Conservation (phyloP, 2,797 vertebrate genomes). For the Poeciliopsis paucimaculata region DNA sequence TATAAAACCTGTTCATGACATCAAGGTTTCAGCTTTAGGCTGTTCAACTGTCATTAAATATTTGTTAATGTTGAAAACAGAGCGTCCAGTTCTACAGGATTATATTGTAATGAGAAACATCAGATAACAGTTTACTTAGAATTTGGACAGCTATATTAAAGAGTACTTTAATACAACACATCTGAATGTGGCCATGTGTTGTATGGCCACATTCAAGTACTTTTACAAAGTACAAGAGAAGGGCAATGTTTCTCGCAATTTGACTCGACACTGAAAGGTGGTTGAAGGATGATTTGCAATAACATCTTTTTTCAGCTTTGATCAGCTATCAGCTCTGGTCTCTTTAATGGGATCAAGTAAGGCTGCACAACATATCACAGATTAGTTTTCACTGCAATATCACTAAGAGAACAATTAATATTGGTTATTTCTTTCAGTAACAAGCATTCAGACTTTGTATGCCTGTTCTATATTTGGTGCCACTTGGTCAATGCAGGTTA, state of each 20-base stretch:
- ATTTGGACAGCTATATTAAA: background rate
- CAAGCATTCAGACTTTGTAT: background rate
- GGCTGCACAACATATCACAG: background rate
- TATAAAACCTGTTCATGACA: background rate
- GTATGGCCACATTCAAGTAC: background rate
- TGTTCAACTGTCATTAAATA: background rate
- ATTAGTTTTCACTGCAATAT: background rate
- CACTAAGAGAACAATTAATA: no score
- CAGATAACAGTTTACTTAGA: background rate
- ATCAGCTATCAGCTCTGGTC: background rate
- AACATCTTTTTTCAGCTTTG: background rate
- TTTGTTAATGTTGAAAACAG: background rate
- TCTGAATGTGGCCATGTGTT: no score
- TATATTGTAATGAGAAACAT: background rate
- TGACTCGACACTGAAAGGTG: background rate
- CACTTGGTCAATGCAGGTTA: background rate
- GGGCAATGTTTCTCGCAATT: background rate
- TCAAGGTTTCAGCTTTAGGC: background rate
- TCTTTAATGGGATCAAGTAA: background rate
- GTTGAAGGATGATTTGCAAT: background rate
- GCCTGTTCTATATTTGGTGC: background rate
- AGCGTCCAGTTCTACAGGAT: background rate
- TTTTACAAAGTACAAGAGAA: background rate
- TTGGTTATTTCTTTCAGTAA: background rate
- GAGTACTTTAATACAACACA: no score